Evolutionary conservation across 2,888 invertebrate species (phyloP).

Genomic region (Meloe dianella): DNA sequence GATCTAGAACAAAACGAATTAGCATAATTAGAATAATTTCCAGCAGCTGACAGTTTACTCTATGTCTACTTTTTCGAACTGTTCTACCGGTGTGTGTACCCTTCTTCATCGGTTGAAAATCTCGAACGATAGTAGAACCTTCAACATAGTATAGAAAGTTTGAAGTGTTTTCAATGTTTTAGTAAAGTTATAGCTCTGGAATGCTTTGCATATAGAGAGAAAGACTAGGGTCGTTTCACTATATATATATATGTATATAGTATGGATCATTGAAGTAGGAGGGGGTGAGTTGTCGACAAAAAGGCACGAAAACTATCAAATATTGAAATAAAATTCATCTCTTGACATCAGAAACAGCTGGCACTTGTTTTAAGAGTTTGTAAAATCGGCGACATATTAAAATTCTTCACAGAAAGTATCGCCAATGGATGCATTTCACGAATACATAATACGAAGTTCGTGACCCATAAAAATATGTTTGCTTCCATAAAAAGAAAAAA

Average conservation of each 20-base stretch:
- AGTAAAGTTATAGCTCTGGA: slow-evolving; percentile 59
- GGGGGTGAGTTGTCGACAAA: slow-evolving; percentile 48
- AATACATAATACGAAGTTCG: slow-evolving; percentile 38
- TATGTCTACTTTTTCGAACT: slow-evolving; percentile 60
- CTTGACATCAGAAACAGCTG: slow-evolving; percentile 61
- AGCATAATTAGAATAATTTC: slow-evolving; percentile 70
- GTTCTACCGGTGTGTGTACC: not conserved
- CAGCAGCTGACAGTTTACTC: slow-evolving; percentile 68
- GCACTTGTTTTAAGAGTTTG: slow-evolving; percentile 62
- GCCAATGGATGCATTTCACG: slow-evolving; percentile 45
- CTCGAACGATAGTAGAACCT: slow-evolving; percentile 20
- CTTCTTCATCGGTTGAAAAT: slow-evolving; percentile 40
- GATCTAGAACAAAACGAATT: slow-evolving; percentile 63
- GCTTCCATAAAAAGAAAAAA: not conserved
- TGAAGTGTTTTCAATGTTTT: slow-evolving; percentile 60
- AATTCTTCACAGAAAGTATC: slow-evolving; percentile 53
- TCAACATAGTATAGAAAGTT: slow-evolving; percentile 49
- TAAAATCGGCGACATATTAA: slow-evolving; percentile 61
- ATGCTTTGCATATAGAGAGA: slow-evolving; percentile 60
- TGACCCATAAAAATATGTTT: slow-evolving; percentile 31
- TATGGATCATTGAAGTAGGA: slow-evolving; percentile 42
- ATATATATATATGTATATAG: too few species aligned
- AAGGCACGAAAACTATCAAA: slow-evolving; percentile 60
- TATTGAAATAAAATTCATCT: slow-evolving; percentile 64
- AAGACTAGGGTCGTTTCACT: slow-evolving; percentile 30